Evolutionary conservation across 2,797 vertebrate genomes (phyloP).

Genomic region (Hyperoplus lanceolatus): DNA sequence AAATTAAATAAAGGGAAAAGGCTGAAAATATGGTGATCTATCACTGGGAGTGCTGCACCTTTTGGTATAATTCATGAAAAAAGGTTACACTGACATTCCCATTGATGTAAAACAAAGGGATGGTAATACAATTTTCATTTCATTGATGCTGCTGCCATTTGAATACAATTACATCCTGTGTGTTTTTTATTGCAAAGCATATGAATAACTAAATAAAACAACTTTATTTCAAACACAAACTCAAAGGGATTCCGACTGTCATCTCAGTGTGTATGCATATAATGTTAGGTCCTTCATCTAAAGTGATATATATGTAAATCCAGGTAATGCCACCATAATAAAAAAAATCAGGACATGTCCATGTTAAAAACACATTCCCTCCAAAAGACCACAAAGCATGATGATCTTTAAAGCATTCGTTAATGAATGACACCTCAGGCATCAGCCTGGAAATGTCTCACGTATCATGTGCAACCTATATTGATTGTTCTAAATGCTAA

Average conservation of each 20-base stretch:
- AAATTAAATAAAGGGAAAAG: conserved; percentile 59
- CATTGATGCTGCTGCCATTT: conserved; percentile 67
- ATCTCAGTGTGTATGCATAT: not conserved
- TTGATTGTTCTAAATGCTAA: conserved; percentile 88
- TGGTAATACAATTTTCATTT: conserved; percentile 75
- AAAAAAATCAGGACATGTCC: conserved; percentile 42
- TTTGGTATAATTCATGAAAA: conserved; percentile 76
- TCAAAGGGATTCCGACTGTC: conserved; percentile 27
- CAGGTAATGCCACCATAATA: conserved; percentile 38
- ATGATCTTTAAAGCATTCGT: conserved; percentile 67
- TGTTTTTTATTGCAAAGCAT: conserved; percentile 45
- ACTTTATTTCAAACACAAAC: conserved; percentile 47
- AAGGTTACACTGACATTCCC: conserved; percentile 70
- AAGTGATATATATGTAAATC: conserved; percentile 43
- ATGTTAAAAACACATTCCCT: conserved; percentile 37
- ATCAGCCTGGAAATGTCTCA: conserved; percentile 75
- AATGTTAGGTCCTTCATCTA: conserved; percentile 13
- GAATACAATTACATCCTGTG: conserved; percentile 59
- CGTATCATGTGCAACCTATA: conserved; percentile 82
- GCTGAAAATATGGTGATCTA: conserved; percentile 50
- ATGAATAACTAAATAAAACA: conserved; percentile 59
- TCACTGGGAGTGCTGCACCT: conserved; percentile 55
- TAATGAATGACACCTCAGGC: conserved; percentile 68
- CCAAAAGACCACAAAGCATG: conserved; percentile 59
- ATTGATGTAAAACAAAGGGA: conserved; percentile 81